Percentiles rank a stretch among this genome's conserved stretches.
These are phyloP conservation scores for Acronicta leporina DNA, from an alignment of 2,888 invertebrate genomes.

Conservation along the genomic window DNA sequence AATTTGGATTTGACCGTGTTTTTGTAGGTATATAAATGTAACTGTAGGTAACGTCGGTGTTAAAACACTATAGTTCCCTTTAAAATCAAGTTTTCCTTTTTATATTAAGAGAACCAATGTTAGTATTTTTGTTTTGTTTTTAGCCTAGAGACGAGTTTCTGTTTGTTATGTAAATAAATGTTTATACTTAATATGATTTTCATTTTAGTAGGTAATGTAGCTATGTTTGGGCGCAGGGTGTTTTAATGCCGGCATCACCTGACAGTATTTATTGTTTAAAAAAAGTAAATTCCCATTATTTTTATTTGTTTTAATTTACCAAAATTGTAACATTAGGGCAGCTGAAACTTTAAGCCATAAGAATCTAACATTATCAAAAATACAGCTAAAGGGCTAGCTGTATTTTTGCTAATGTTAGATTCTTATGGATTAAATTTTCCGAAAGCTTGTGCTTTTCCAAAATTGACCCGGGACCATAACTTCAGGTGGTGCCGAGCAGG, in stretches of 20 bases:
- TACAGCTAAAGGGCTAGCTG: neutral
- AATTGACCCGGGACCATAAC: slow-evolving; percentile 55
- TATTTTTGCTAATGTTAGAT: slow-evolving; percentile 6
- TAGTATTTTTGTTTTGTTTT: slow-evolving; percentile 63
- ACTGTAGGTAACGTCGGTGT: slow-evolving; percentile 80
- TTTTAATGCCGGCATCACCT: slow-evolving; percentile 86
- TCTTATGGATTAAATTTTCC: neutral
- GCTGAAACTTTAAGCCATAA: too few species aligned
- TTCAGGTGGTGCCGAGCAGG: slow-evolving; percentile 76
- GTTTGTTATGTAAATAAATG: slow-evolving; percentile 71
- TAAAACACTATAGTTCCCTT: slow-evolving; percentile 71
- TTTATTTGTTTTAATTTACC: slow-evolving; percentile 1
- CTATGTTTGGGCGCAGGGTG: slow-evolving; percentile 51
- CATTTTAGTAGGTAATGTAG: slow-evolving; percentile 43
- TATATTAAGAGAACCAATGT: slow-evolving; percentile 50
- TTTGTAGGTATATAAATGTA: slow-evolving; percentile 40
- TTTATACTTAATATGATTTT: slow-evolving; percentile 62
- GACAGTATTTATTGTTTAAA: slow-evolving; percentile 46
- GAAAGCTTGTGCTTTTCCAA: slow-evolving; percentile 13
- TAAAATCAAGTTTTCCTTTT: slow-evolving; percentile 52
- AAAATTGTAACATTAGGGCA: slow-evolving; percentile 2
- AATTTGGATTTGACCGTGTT: slow-evolving; percentile 25
- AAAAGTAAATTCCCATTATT: slow-evolving; percentile 1
- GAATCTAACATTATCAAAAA: too few species aligned
- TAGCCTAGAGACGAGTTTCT: slow-evolving; percentile 51